phyloP scores from a whole-genome alignment of 2,113 vertebrate species.

The Tympanuchus pallidicinctus region DNA sequence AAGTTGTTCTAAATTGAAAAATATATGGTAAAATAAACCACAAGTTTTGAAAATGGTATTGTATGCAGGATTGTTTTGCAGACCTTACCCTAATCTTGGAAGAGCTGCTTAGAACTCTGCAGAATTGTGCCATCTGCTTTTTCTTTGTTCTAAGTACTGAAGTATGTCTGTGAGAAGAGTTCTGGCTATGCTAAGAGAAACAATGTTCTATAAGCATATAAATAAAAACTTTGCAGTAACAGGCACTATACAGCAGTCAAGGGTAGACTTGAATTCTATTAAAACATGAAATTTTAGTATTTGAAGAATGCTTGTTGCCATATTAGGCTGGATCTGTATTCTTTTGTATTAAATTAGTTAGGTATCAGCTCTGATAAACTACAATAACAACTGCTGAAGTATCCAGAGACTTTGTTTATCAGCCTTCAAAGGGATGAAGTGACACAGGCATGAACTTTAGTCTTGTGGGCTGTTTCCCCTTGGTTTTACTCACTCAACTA shows the following conservation, averaged over 20 bases:
- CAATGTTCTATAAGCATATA: background rate
- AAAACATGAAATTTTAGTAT: background rate
- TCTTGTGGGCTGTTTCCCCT: background rate
- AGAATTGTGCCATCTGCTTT: background rate
- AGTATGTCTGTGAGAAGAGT: background rate
- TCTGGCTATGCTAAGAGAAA: background rate
- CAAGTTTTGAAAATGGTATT: background rate
- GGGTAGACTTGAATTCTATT: background rate
- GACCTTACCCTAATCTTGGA: background rate
- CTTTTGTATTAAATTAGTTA: background rate
- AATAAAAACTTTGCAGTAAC: background rate
- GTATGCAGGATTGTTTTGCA: background rate
- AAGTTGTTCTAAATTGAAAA: background rate
- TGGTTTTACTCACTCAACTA: background rate
- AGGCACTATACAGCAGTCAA: background rate
- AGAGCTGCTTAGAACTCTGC: background rate
- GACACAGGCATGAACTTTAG: background rate
- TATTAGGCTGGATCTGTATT: background rate
- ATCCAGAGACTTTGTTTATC: background rate
- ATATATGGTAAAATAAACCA: background rate
- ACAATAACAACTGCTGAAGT: background rate
- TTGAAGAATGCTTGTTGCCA: background rate
- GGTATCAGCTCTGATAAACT: background rate
- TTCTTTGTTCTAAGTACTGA: background rate
- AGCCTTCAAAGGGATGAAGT: background rate